These are phyloP conservation scores for Drosophila nigricruria DNA, from an alignment of 2,888 invertebrate species.

Conservation along the genomic window DNA sequence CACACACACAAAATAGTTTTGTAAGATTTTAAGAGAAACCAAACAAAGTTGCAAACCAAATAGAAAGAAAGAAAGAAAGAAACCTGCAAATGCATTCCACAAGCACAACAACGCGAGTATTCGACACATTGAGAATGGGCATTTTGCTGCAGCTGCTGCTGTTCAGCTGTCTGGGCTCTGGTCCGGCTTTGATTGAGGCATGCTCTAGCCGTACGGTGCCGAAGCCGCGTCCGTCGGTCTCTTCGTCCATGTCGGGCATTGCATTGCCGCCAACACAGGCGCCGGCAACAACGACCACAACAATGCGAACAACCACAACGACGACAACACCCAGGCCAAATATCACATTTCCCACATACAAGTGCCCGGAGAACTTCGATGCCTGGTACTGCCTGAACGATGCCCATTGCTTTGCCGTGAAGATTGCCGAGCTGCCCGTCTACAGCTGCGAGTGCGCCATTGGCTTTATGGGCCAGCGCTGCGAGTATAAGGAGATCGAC, in stretches of 20 bases:
- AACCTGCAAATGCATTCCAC: slow-evolving; percentile 69
- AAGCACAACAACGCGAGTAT: slow-evolving; percentile 32
- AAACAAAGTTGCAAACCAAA: slow-evolving; percentile 54
- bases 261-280: slow-evolving; percentile 62
- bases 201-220: slow-evolving; percentile 88
- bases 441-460: slow-evolving; percentile 98
- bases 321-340: slow-evolving; percentile 94
- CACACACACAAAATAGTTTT: slow-evolving; percentile 18
- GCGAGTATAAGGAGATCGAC: slow-evolving; percentile 98
- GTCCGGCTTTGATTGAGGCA: slow-evolving; percentile 70
- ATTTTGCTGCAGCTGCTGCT: slow-evolving; percentile 45
- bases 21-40: slow-evolving; percentile 42
- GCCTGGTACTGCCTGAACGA: slow-evolving; percentile 98
- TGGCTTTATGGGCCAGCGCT: slow-evolving; percentile 97
- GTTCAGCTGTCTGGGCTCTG: slow-evolving; percentile 54
- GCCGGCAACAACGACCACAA: slow-evolving; percentile 82
- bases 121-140: slow-evolving; percentile 42
- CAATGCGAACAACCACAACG: slow-evolving; percentile 87
- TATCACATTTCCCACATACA: slow-evolving; percentile 97
- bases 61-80: slow-evolving; percentile 27
- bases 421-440: slow-evolving; percentile 95
- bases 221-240: slow-evolving; percentile 89
- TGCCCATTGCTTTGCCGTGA: slow-evolving; percentile 97
- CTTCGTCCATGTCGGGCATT: slow-evolving; percentile 75
- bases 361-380: slow-evolving; percentile 96